Base-by-base conservation (phyloP, 2,113 vertebrate species). In the Hemibagrus wyckioides region DNA sequence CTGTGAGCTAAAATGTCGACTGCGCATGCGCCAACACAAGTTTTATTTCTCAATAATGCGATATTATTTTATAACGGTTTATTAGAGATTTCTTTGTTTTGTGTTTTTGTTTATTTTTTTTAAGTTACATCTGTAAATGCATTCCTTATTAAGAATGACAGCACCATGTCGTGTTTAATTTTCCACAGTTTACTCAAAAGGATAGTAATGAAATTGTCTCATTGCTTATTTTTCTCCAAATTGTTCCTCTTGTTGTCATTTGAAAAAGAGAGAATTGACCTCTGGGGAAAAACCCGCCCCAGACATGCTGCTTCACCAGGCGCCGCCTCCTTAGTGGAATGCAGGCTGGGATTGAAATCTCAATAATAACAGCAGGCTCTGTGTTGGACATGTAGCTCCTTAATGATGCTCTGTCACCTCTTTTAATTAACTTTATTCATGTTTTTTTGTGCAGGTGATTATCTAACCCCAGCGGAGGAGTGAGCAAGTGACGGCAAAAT, bases 401-500 rank as follows among this genome's bases (percentile, higher is more conserved):
- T 52, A n/a, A 19, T 33, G 15, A 54, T 11, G 13, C 4, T 80
- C 7, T 17, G 14, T 77, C 48, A 30, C 14, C 14, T 80, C 14
- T 80, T 4, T 25, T 33, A 79, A 36, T 80, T 6, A 36, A 3
- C 14, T 36, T 33, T 3, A 41, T 30, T 30, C 0, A 3, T 3
- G 41, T 14, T 59, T 19, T 59, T 28, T 59, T 25, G 36, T 25
- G 0, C n/a, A 86, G 73, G 56, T 79, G 39, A 23, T 61, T 19
- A 28, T 28, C 77, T 50, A 48, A 48, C 17, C 30, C 11, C 19
- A 23, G 11, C 15, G 10, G 44, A 84, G 10, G 44, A 63, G 28
- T 28, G 73, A n/a, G 75, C 1, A 6, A 14, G 80, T 19, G 44
- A 83, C 59, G 1, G 52, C 21, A 25, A 41, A 14, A 94, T 94